These are phyloP conservation scores for Columbina picui DNA, from an alignment of 2,113 vertebrate species.

Conservation along the genomic window DNA sequence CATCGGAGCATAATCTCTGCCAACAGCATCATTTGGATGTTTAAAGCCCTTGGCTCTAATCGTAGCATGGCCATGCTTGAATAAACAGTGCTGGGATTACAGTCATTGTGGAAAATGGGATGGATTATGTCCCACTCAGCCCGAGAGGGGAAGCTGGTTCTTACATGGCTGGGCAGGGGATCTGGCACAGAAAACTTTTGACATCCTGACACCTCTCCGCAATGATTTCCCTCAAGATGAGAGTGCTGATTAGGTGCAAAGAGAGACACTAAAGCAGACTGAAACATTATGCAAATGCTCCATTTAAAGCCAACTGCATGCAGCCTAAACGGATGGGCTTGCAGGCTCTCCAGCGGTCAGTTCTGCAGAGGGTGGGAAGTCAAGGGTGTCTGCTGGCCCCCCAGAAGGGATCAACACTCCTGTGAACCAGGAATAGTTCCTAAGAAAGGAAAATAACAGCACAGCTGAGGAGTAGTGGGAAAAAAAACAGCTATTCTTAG, in stretches of 20 bases:
- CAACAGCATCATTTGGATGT: slow-evolving; percentile 24
- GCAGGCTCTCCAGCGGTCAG: not conserved
- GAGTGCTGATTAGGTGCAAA: not conserved
- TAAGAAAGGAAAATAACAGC: not conserved
- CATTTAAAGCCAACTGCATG: not conserved
- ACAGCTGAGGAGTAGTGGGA: not conserved
- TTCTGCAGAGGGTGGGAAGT: not conserved
- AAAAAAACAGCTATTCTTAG: not conserved
- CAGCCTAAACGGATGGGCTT: not conserved
- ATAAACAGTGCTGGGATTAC: slow-evolving; percentile 35
- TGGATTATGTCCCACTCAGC: not conserved
- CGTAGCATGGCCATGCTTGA: slow-evolving; percentile 18
- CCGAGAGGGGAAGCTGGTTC: not conserved
- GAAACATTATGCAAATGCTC: not conserved
- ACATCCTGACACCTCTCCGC: not conserved
- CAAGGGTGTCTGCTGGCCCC: not conserved
- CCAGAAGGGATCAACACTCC: not conserved
- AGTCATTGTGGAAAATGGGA: slow-evolving; percentile 20
- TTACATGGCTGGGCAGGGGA: not conserved
- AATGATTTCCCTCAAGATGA: not conserved
- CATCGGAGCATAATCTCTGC: not conserved
- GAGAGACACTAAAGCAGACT: not conserved
- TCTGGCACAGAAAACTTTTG: not conserved
- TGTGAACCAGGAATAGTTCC: not conserved
- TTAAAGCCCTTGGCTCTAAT: slow-evolving; percentile 46